Percentiles rank a stretch among this genome's conserved stretches.
Conservation (phyloP, 92 coral and sea anemone species). For the Phenganax stokvisi region DNA sequence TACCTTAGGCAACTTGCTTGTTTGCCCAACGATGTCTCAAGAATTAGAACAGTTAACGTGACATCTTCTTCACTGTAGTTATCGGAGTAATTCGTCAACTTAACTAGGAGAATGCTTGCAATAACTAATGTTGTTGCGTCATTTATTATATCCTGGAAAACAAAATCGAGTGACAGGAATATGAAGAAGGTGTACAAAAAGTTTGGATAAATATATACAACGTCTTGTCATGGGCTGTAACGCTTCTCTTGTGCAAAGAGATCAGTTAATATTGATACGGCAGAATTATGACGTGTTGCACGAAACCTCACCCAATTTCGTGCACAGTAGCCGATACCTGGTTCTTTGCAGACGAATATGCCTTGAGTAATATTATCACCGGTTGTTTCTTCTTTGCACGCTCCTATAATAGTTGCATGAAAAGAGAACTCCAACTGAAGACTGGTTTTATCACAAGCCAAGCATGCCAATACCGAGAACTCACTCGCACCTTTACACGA, state of each 20-base stretch:
- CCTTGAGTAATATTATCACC: background rate
- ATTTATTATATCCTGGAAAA: background rate
- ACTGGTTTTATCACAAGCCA: too few species aligned
- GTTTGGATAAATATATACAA: too few species aligned
- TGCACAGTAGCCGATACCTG: background rate
- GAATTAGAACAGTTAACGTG: background rate
- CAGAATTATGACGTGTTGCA: too few species aligned
- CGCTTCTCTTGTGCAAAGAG: too few species aligned
- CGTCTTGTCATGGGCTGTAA: too few species aligned
- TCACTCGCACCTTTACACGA: too few species aligned
- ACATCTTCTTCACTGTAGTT: background rate
- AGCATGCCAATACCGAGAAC: too few species aligned
- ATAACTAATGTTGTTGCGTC: background rate
- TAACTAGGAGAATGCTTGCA: background rate
- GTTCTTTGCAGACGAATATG: background rate
- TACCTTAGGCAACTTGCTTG: background rate
- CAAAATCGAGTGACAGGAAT: too few species aligned
- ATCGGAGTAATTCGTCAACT: background rate
- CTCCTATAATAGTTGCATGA: background rate
- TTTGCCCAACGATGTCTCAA: constrained; percentile 4
- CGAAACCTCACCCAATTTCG: too few species aligned
- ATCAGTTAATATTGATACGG: too few species aligned
- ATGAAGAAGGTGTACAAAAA: too few species aligned
- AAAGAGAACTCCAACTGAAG: too few species aligned
- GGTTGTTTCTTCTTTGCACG: constrained; percentile 6